Base-by-base conservation (phyloP, 2,888 invertebrate genomes). In the Blera fallax region DNA sequence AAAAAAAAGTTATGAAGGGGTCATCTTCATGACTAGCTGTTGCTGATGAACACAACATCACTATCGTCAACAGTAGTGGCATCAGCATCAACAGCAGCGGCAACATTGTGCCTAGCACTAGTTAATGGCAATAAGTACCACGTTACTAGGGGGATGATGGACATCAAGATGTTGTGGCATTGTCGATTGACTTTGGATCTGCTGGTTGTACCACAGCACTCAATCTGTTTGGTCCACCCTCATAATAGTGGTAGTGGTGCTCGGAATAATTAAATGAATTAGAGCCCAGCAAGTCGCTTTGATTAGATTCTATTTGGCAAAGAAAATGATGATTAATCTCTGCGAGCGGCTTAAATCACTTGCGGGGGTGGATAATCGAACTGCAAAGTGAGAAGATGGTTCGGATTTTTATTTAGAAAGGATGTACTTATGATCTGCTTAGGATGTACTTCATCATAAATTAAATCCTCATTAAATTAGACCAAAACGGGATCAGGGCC, bases 151-250 rank as follows among this genome's bases (percentile, higher is more conserved):
- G 70, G 64, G 74, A 85, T 70, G 65, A 70, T 65, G 76, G 76
- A 70, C 76, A 67, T 85, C 54, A 85, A 85, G 84, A 80, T 70
- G 84, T 40, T 80, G 50, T 72, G 72, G 64, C 72, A 73, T 56
- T 70, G 74, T 69, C 56, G 80, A 78, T 62, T 83, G 78, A 83
- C 60, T 79, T 79, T 64, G 73, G 62, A 78, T 69, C 62, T 79
- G 79, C 79, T 79, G 83, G 83, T 56, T 62, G 54, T 52, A 50
- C n/a, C 29, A 11, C 54, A 18, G 11, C 48, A 48, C 43, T 56
- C 34, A 58, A 58, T 74, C 52, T 40, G 16, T 37, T 62, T 62
- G 29, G 64, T 69, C 56, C 79, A 84, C 79, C 83, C 79, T 69
- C 73, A 84, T 78, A 18, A 24, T 45, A 24, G 29, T 27, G 34